A percentile compares a stretch with the other conserved stretches of the same genome.
Evolutionary conservation across 2,888 invertebrate genomes (phyloP).

Genomic region (Leptopilina syphax): DNA sequence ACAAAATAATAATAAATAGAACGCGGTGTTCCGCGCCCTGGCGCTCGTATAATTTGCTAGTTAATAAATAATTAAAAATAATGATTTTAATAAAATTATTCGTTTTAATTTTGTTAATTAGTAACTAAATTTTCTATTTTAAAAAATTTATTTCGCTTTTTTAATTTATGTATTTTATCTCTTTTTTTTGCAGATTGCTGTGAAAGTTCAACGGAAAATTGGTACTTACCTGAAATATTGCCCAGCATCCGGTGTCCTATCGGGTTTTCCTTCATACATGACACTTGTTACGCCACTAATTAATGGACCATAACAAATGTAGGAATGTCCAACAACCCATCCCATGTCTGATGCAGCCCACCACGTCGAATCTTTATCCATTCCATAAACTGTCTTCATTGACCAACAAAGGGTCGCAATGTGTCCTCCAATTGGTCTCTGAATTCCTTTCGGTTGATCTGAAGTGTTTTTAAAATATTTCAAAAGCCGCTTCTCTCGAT

Average conservation of each 20-base stretch:
- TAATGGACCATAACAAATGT: conserved; percentile 94
- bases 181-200: not conserved
- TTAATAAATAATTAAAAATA: no score
- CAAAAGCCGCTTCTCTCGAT: not conserved
- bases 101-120: no score
- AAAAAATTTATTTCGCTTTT: no score
- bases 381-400: conserved; percentile 89
- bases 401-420: conserved; percentile 91
- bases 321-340: conserved; percentile 97
- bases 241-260: conserved; percentile 94
- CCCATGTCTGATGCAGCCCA: conserved; percentile 95
- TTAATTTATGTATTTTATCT: not conserved
- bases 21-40: no score
- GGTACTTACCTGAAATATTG: conserved; percentile 88
- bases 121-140: no score
- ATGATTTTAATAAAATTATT: no score
- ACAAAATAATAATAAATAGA: no score
- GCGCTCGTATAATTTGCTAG: no score
- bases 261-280: conserved; percentile 95
- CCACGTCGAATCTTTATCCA: conserved; percentile 88
- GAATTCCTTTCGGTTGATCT: conserved; percentile 88
- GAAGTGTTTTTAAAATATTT: not conserved
- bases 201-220: not conserved
- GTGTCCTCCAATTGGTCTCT: conserved; percentile 92
- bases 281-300: conserved; percentile 89